Base-by-base conservation (phyloP, 2,113 vertebrate genomes). In the Oxygymnocypris stewartii region DNA sequence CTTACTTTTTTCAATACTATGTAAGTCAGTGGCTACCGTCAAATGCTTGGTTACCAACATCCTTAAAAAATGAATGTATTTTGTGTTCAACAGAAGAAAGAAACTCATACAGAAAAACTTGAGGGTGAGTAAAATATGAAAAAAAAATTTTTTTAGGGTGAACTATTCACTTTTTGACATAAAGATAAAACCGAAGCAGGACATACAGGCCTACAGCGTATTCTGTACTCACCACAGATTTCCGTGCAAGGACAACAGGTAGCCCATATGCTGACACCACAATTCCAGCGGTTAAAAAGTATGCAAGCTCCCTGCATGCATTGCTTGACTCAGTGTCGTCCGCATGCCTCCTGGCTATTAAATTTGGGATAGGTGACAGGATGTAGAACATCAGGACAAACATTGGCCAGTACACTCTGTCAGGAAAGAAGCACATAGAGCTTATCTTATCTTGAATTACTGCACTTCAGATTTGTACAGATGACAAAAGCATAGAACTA, bases 281-380 rank as follows among this genome's bases (percentile, higher is more conserved):
- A 4, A 99, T 98, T 13, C 98, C 98, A 2, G 97, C 98, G 13
- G 98, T 98, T 91, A 99, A 92, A 92, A 99, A 99, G 89, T 96
- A 97, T 0, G 97, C 96, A 89, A 99, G 86, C 59, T 99, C 98
- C 91, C 95, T 95, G 91, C 97, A 99, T 25, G 97, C 95, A 9
- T 96, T 99, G 91, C 97, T 98, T 80, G 96, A 95, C 4, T 98
- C 97, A 0, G 92, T 93, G 90, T 97, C 96, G 3, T 98, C 97
- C 0, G 95, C 93, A n/a, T 96, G 83, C 63, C 97, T 95, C 84
- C 89, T 96, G 86, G 97, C 95, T 87, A 99, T 97, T 93, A 98
- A 97, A 90, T 96, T 94, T 0, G 98, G 98, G 88, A 98, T 95
- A 85, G 98, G 98, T 84, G 96, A 97, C 84, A 99, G 87, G 85